phyloP scores from a whole-genome alignment of 2,888 invertebrate genomes.

The Dasysyrphus albostriatus region DNA sequence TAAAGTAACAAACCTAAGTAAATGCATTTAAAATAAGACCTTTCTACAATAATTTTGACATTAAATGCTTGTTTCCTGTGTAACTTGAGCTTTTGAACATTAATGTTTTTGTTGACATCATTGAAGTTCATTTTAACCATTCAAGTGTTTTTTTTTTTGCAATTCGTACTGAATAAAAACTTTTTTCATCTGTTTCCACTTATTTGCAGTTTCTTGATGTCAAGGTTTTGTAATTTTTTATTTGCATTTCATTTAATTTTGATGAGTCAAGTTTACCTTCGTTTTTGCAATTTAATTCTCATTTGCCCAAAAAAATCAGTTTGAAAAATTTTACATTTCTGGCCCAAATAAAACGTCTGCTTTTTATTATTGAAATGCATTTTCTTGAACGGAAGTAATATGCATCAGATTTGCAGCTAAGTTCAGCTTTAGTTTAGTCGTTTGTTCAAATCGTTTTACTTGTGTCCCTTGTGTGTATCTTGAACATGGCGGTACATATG shows the following conservation, averaged over 20 bases:
- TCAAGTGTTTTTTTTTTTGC: not conserved
- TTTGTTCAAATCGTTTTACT: no score
- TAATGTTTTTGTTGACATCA: not conserved
- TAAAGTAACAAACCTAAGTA: no score
- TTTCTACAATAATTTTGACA: not conserved
- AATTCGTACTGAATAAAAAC: not conserved
- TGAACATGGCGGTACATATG: no score
- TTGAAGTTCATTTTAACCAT: not conserved
- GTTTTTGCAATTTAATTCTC: not conserved
- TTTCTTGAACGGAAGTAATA: no score
- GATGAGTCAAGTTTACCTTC: not conserved
- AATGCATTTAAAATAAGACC: not conserved
- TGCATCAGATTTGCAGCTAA: no score
- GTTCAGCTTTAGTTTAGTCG: no score
- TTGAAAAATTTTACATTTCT: not conserved
- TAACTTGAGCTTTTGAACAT: not conserved
- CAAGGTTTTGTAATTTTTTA: not conserved
- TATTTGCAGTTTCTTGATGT: not conserved
- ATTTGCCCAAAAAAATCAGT: not conserved
- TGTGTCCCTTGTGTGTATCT: no score
- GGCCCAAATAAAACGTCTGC: no score
- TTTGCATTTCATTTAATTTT: not conserved
- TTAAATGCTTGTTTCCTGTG: not conserved
- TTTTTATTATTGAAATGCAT: no score
- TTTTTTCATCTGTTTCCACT: not conserved